Percentiles rank a stretch among this genome's conserved stretches.
phyloP scores from a whole-genome alignment of 1,140 invertebrate species.

The Phymastichus coffea region DNA sequence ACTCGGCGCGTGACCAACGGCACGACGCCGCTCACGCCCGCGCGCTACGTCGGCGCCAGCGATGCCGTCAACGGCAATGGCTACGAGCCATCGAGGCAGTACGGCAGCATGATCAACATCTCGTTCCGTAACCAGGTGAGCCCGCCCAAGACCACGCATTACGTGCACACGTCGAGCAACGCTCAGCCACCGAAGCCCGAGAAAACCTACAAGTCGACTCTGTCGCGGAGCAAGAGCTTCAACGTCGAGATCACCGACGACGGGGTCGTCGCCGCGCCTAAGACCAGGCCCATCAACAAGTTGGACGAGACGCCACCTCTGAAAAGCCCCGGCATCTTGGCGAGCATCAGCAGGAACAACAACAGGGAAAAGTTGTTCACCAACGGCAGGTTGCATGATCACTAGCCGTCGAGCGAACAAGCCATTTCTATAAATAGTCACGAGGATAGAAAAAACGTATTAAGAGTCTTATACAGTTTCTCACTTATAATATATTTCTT shows the following conservation, averaged over 20 bases:
- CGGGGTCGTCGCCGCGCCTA: conserved; percentile 39
- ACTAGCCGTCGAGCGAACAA: conserved; percentile 7
- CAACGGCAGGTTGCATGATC: conserved; percentile 41
- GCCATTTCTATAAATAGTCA: too few relatives aligned
- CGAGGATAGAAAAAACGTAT: too few relatives aligned
- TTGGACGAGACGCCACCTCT: conserved; percentile 70
- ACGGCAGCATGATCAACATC: conserved; percentile 72
- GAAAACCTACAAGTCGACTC: conserved; percentile 69
- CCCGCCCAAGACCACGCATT: conserved; percentile 38
- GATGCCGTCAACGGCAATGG: conserved; percentile 29
- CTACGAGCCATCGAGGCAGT: conserved; percentile 44
- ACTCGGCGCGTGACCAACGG: conserved; percentile 8
- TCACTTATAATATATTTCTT: too few relatives aligned
- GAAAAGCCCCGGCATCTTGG: conserved; percentile 81
- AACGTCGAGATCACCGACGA: conserved; percentile 67
- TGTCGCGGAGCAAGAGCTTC: conserved; percentile 82
- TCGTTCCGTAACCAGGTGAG: conserved; percentile 69
- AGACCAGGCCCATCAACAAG: conserved; percentile 71
- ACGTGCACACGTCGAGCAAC: conserved; percentile 43
- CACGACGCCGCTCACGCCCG: conserved; percentile 29
- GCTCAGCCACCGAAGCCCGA: conserved; percentile 63
- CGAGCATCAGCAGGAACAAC: conserved; percentile 74
- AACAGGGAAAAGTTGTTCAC: conserved; percentile 72
- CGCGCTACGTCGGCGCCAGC: conserved; percentile 8
- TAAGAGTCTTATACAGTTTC: too few relatives aligned